Percentiles rank a stretch among this genome's conserved stretches.
These are phyloP conservation scores for Microplitis deprimator DNA, from an alignment of 2,888 invertebrate genomes.

Conservation along the genomic window DNA sequence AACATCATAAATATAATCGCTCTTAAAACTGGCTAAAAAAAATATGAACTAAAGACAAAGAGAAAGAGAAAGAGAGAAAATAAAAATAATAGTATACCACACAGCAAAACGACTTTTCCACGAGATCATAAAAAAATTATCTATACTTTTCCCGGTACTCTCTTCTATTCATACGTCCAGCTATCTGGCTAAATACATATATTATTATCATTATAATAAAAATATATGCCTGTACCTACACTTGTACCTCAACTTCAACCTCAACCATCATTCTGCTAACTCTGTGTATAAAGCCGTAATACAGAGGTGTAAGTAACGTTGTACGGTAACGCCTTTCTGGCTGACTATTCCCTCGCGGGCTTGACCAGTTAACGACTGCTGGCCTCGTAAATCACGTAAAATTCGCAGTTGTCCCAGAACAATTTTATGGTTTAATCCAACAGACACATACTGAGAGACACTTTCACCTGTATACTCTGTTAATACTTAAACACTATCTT, in stretches of 20 bases:
- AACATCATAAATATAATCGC: constrained; percentile 59
- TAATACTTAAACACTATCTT: not conserved
- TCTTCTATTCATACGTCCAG: not conserved
- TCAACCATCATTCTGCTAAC: too few relatives aligned
- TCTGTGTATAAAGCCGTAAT: too few relatives aligned
- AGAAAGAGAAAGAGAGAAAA: not conserved
- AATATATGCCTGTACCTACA: not conserved
- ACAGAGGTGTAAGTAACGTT: not conserved
- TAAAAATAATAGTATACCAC: not conserved
- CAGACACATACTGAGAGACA: constrained; percentile 50
- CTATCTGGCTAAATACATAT: too few relatives aligned
- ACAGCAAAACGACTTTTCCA: constrained; percentile 13
- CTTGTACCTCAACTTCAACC: too few relatives aligned
- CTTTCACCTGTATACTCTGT: constrained; percentile 16
- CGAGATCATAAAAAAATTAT: constrained; percentile 27
- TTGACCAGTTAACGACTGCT: constrained; percentile 41
- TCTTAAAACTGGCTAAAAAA: constrained; percentile 57
- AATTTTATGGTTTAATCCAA: constrained; percentile 63
- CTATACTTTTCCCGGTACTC: constrained; percentile 17
- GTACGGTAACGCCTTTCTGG: constrained; percentile 25
- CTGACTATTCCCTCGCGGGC: constrained; percentile 30
- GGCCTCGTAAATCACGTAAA: constrained; percentile 58
- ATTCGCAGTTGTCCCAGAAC: constrained; percentile 56
- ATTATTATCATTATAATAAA: not conserved
- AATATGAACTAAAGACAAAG: constrained; percentile 2